Percentiles rank a stretch among this genome's conserved stretches.
Conservation (phyloP, 1,140 invertebrate genomes). For the Trachelipus rathkii region DNA sequence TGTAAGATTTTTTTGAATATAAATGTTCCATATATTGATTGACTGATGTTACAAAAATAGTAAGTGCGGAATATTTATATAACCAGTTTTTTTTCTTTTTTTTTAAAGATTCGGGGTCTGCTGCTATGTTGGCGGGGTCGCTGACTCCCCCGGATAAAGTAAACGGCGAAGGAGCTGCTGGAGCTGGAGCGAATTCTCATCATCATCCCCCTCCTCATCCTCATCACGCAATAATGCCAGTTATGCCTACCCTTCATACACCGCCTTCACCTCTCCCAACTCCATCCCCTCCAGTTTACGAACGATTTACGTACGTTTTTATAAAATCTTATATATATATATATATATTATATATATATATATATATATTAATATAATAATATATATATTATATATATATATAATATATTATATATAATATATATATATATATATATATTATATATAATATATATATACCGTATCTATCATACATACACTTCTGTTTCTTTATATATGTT, state of each 20-base stretch:
- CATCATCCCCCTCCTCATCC: conserved; percentile 45
- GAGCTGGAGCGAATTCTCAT: conserved; percentile 23
- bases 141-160: conserved; percentile 57
- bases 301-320: conserved; percentile 41
- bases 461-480: too few relatives aligned
- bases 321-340: not conserved
- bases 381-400: too few relatives aligned
- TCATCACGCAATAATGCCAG: conserved; percentile 44
- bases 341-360: too few relatives aligned
- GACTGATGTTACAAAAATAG: not conserved
- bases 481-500: too few relatives aligned
- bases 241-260: conserved; percentile 61
- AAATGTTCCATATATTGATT: not conserved
- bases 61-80: too few relatives aligned
- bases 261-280: conserved; percentile 65
- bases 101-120: conserved; percentile 39
- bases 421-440: too few relatives aligned
- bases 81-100: too few relatives aligned
- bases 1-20: not conserved
- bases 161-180: conserved; percentile 50
- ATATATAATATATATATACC: too few relatives aligned
- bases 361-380: too few relatives aligned
- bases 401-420: too few relatives aligned
- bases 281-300: conserved; percentile 58
- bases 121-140: conserved; percentile 48